Conservation (phyloP, 2,797 vertebrate species). For the Ceryle rudis region DNA sequence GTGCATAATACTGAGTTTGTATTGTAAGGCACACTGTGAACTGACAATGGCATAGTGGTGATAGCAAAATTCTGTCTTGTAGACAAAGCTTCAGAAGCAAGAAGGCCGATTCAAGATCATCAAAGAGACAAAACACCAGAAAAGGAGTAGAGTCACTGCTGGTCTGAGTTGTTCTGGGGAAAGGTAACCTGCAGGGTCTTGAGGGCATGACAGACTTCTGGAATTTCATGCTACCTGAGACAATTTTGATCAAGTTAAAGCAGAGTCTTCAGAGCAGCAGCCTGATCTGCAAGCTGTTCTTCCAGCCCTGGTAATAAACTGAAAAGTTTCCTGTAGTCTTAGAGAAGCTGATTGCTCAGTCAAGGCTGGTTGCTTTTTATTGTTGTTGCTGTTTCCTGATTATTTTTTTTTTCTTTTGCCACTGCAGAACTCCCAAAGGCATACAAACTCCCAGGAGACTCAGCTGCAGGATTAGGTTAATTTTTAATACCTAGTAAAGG, state of each 20-base stretch:
- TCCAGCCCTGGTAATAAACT: not conserved
- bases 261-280: not conserved
- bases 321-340: not conserved
- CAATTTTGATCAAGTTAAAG: not conserved
- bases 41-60: not conserved
- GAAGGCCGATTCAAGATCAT: not conserved
- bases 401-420: not conserved
- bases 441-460: not conserved
- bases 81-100: not conserved
- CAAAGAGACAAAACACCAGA: not conserved
- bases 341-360: not conserved
- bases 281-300: not conserved
- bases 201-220: not conserved
- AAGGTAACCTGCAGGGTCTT: not conserved
- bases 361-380: not conserved
- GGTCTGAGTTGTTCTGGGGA: not conserved
- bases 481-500: conserved; percentile 40
- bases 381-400: not conserved
- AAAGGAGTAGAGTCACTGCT: not conserved
- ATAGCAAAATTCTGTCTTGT: not conserved
- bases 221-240: not conserved
- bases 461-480: not conserved
- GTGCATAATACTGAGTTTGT: not conserved
- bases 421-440: not conserved
- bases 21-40: not conserved